Conservation (phyloP, 2,113 vertebrate genomes). For the Campylomormyrus numenius region DNA sequence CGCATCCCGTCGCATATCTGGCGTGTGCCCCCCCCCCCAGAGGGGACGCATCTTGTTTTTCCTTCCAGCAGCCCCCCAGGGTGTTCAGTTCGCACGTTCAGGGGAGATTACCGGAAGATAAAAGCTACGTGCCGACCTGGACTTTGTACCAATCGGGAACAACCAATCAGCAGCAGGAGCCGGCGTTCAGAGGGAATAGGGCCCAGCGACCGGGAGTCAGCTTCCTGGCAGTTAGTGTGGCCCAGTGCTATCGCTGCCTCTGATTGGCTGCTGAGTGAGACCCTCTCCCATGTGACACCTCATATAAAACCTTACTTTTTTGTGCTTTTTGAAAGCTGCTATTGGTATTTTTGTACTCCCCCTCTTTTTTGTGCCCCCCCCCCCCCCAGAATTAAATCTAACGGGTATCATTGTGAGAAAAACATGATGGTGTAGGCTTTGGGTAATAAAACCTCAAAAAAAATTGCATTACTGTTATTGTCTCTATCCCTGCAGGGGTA, state of each 20-base stretch:
- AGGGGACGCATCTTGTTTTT: not conserved
- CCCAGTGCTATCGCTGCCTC: not conserved
- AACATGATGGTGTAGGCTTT: not conserved
- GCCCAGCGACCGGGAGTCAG: not conserved
- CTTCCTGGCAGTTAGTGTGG: not conserved
- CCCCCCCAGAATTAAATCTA: not conserved
- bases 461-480: not conserved
- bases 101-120: not conserved
- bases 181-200: not conserved
- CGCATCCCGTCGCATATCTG: not conserved
- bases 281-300: not conserved
- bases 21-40: not conserved
- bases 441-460: not conserved
- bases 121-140: not conserved
- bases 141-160: not conserved
- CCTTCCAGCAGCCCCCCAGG: not conserved
- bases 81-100: not conserved
- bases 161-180: not conserved
- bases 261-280: not conserved
- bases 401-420: not conserved
- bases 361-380: not conserved
- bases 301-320: not conserved
- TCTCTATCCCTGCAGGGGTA: not conserved
- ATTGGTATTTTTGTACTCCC: not conserved
- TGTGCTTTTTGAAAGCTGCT: not conserved